Conservation (phyloP, 2,113 vertebrate genomes). For the Notothenia coriiceps region DNA sequence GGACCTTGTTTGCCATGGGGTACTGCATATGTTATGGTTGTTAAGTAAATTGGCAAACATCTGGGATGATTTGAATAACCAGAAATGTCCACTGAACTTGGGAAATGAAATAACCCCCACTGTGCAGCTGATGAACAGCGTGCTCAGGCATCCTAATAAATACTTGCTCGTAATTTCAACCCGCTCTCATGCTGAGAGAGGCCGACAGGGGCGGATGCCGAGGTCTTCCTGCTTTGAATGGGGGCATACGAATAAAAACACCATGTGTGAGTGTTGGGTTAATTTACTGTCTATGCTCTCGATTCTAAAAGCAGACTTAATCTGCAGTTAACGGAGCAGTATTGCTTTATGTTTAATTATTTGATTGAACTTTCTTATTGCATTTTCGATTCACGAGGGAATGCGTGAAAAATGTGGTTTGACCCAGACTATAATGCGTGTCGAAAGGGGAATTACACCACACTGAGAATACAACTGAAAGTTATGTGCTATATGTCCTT, state of each 20-base stretch:
- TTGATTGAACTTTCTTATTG: neutral
- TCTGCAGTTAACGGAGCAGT: slow-evolving; percentile 19
- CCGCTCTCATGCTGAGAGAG: slow-evolving; percentile 54
- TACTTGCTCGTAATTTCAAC: slow-evolving; percentile 62
- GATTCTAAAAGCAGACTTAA: slow-evolving; percentile 13
- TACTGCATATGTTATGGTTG: slow-evolving; percentile 46
- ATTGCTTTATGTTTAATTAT: slow-evolving; percentile 33
- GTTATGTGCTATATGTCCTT: slow-evolving; percentile 25
- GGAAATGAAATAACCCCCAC: slow-evolving; percentile 65
- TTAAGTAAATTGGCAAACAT: slow-evolving; percentile 74
- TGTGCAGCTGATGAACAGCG: slow-evolving; percentile 72
- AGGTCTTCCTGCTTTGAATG: slow-evolving; percentile 43
- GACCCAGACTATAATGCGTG: slow-evolving; percentile 18
- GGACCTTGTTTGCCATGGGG: slow-evolving; percentile 44
- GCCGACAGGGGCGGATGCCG: slow-evolving; percentile 30
- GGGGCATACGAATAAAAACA: slow-evolving; percentile 34
- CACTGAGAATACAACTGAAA: slow-evolving; percentile 10
- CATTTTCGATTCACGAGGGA: slow-evolving; percentile 10
- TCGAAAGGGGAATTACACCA: slow-evolving; percentile 48
- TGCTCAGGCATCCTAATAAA: slow-evolving; percentile 77
- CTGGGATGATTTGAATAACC: slow-evolving; percentile 60
- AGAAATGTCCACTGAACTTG: slow-evolving; percentile 58
- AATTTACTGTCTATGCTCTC: slow-evolving; percentile 20
- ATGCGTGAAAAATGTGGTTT: slow-evolving; percentile 9
- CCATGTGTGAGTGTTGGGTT: slow-evolving; percentile 20